A percentile compares a stretch with the other conserved stretches of the same genome.
Conservation (phyloP, 2,888 invertebrate species). For the Dryobotodes eremita region DNA sequence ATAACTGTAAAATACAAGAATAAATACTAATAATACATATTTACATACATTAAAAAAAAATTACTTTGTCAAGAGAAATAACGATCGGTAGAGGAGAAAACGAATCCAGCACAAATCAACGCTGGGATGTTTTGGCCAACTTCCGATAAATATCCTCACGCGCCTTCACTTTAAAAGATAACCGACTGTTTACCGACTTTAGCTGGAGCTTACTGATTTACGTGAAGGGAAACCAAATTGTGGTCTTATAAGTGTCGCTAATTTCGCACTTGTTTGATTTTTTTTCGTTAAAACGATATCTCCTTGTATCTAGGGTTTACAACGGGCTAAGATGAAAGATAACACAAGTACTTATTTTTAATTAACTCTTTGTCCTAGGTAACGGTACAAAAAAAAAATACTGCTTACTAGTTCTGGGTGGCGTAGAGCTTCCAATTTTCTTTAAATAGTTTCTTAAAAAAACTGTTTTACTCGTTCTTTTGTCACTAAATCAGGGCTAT, state of each 20-base stretch:
- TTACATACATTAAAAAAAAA: no score
- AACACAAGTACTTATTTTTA: not conserved
- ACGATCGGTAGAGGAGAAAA: no score
- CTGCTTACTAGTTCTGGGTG: not conserved
- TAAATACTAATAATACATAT: no score
- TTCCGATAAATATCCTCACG: no score
- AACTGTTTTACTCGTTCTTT: not conserved
- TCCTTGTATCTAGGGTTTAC: not conserved
- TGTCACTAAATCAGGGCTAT: not conserved
- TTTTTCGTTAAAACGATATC: not conserved
- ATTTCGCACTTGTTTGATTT: not conserved
- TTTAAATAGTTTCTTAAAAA: not conserved
- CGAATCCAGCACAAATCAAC: no score
- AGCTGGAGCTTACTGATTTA: not conserved
- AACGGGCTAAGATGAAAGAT: not conserved
- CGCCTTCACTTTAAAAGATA: no score
- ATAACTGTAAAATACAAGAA: no score
- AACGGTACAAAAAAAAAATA: no score
- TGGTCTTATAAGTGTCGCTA: not conserved
- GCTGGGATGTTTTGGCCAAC: no score
- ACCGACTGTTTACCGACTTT: not conserved
- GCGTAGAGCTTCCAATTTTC: not conserved
- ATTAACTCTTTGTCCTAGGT: not conserved
- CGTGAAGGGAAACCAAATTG: not conserved
- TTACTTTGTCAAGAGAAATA: no score